Conservation (phyloP, 2,113 vertebrate species). For the Lipophrys pholis region DNA sequence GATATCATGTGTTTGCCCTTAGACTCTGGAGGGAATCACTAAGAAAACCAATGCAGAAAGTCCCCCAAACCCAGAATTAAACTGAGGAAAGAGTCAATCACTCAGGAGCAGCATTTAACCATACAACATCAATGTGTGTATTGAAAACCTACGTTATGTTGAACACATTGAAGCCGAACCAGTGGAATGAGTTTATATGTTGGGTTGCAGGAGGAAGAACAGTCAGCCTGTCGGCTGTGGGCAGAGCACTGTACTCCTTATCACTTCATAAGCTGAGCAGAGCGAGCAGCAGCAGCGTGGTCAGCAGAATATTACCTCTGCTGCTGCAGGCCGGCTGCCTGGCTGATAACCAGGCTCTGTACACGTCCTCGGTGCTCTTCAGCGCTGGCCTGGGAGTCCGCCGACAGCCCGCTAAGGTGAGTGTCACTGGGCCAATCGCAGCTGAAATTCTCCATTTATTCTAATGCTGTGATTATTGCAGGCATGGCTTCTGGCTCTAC, state of each 20-base stretch:
- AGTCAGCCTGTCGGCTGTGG: slow-evolving; percentile 62
- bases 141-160: too few relatives aligned
- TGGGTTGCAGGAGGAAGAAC: slow-evolving; percentile 59
- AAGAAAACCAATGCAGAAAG: too few relatives aligned
- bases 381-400: slow-evolving; percentile 76
- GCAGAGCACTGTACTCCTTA: slow-evolving; percentile 73
- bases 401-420: slow-evolving; percentile 76
- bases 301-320: slow-evolving; percentile 70
- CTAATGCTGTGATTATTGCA: slow-evolving; percentile 49
- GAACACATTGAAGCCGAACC: background rate
- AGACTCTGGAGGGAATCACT: too few relatives aligned
- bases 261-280: slow-evolving; percentile 67
- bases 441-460: background rate
- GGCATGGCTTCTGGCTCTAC: slow-evolving; percentile 80
- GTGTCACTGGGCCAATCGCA: background rate
- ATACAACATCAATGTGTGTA: too few relatives aligned
- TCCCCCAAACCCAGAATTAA: too few relatives aligned
- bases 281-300: slow-evolving; percentile 21
- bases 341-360: slow-evolving; percentile 77
- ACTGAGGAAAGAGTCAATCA: too few relatives aligned
- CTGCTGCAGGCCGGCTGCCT: slow-evolving; percentile 84
- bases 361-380: slow-evolving; percentile 79
- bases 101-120: too few relatives aligned
- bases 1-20: too few relatives aligned
- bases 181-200: background rate